Evolutionary conservation across 2,113 vertebrate species (phyloP).

Genomic region (Chionomys nivalis): DNA sequence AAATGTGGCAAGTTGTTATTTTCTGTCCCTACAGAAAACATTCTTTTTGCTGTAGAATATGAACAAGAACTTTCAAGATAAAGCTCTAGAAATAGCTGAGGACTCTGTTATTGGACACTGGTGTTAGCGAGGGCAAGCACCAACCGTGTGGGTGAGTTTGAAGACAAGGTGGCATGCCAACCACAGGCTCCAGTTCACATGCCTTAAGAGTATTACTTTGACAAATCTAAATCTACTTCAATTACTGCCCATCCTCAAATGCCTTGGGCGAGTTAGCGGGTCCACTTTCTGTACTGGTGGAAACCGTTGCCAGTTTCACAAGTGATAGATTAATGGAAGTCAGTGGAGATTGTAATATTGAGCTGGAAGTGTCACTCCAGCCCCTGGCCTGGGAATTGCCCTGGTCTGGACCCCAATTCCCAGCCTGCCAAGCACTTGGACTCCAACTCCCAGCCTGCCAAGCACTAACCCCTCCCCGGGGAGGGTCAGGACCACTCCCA

Average conservation of each 20-base stretch:
- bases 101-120: background rate
- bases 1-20: background rate
- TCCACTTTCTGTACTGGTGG: background rate
- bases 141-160: background rate
- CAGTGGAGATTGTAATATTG: background rate
- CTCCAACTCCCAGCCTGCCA: too few species aligned
- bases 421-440: too few species aligned
- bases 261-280: background rate
- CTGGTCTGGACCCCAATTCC: too few species aligned
- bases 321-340: background rate
- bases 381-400: too few species aligned
- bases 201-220: background rate
- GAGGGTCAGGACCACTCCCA: too few species aligned
- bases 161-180: background rate
- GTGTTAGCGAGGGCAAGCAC: background rate
- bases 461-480: too few species aligned
- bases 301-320: background rate
- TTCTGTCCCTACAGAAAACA: slow-evolving; percentile 25
- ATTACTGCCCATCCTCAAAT: background rate
- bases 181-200: background rate
- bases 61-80: background rate
- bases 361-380: too few species aligned
- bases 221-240: background rate
- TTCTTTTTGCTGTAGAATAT: background rate
- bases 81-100: background rate